phyloP scores from a whole-genome alignment of 2,888 invertebrate species.

The Hypselothyrea guttata region DNA sequence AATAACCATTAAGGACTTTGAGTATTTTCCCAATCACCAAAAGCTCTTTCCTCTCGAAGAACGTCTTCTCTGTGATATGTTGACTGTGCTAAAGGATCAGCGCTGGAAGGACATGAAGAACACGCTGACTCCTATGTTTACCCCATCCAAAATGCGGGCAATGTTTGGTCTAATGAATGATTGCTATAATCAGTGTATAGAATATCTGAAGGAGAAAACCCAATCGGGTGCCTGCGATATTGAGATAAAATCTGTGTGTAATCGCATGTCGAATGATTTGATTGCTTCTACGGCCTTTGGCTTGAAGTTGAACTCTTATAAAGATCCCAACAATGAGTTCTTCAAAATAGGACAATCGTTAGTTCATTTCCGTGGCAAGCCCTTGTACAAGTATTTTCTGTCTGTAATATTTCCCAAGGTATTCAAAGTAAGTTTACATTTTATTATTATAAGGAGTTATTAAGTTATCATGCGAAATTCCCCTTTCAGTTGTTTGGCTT shows the following conservation, averaged over 20 bases:
- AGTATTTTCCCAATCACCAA: conserved; percentile 81
- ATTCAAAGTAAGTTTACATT: not conserved
- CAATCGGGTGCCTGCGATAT: conserved; percentile 50
- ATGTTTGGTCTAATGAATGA: conserved; percentile 80
- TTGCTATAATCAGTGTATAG: conserved; percentile 73
- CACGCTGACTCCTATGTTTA: conserved; percentile 83
- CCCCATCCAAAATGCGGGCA: conserved; percentile 83
- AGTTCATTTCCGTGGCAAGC: conserved; percentile 48
- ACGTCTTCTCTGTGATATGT: conserved; percentile 80
- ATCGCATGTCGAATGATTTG: conserved; percentile 80
- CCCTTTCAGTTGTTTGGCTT: conserved; percentile 33
- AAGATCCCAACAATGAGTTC: conserved; percentile 83
- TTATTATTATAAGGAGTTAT: no score
- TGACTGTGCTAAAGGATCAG: conserved; percentile 70
- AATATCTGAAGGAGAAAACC: conserved; percentile 48
- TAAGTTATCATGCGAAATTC: not conserved
- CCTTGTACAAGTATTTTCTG: conserved; percentile 61
- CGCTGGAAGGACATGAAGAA: conserved; percentile 81
- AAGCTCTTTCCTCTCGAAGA: conserved; percentile 80
- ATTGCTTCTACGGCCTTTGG: conserved; percentile 81
- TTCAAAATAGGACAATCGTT: conserved; percentile 75
- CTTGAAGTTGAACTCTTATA: conserved; percentile 83
- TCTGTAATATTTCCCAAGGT: conserved; percentile 44
- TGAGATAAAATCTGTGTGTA: conserved; percentile 71
- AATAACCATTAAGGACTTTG: conserved; percentile 80